Evolutionary conservation across 2,888 invertebrate genomes (phyloP), one percentile per base, ranked within the genome.

Genomic region (Ramazzottius varieornatus): DNA sequence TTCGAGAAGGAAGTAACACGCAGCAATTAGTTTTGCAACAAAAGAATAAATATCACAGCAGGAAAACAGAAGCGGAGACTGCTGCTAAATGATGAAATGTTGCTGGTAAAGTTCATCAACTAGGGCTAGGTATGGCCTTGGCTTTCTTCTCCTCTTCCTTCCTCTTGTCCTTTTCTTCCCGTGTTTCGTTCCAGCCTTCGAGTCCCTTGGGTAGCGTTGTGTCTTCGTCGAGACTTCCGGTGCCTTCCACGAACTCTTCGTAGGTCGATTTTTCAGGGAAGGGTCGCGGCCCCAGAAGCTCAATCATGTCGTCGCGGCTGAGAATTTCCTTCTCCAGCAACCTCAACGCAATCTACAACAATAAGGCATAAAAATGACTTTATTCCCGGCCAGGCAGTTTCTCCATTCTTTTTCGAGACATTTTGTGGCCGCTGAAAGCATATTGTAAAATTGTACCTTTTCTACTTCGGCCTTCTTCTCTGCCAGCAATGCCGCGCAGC

Each of bases 251-350:
- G 77, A 99, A 98, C 74, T 99, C 89, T 77, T 99, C 98, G 73
- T 99, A 99, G 13, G 96, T 96, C 20, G 94, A 92, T 79, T 96
- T 96, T 77, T 99, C 98, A 16, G 86, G 86, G 82, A 98, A 99
- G 0, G 98, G 98, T 70, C 98, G 80, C 33, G 83, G 81, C 0
- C 98, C 98, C 64, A 98, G 80, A 40, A 99, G 78, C 75, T 94
- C 93, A 68, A 96, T 88, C 92, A 99, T 92, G 74, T 98, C 98
- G 64, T 93, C 90, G 68, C 96, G 83, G 73, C 87, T 88, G 65
- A 99, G 80, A 70, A 94, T 85, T 79, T 99, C 98, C 73, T 92
- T 87, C 73, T 91, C 88, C 66, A 98, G 78, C 68, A 99, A 80
- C 67, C 92, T 81, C 74, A 86, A 83, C 0, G 96, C 92, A 66